Evolutionary conservation across 92 coral and sea anemone species (phyloP), one percentile per base, ranked within the genome.

Genomic region (Porites divaricata): DNA sequence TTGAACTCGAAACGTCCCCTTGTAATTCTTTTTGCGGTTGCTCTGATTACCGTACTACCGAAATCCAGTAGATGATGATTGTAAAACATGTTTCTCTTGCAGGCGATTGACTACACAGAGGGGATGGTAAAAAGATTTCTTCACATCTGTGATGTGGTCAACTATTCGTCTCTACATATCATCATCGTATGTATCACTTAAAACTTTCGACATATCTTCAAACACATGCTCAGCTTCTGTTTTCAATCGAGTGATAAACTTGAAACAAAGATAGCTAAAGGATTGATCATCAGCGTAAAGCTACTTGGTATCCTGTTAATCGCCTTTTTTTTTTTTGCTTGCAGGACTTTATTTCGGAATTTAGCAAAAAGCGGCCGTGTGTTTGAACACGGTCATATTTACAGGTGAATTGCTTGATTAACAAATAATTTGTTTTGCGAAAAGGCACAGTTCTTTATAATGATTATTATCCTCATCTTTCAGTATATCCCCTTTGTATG

Each of bases 271-370:
- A 4, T 35, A 35, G 45, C 45, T 35, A 35, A 35, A 35, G 45
- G 45, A 4, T 35, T 35, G 45, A 35, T 35, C 45, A 35, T 35
- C 45, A 35, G 45, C 45, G 45, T 35, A 35, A 35, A 35, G 45
- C 45, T 35, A 35, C 3, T 6, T 35, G 45, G 45, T 54, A 54
- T 54, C 4, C 14, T 54, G 59, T 54, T 54, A 54, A 54, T 54
- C 16, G 16, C 12, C 10, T 54, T 54, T 13, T 8, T 54, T 11
- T 54, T 24, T n/a, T n/a, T 17, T 69, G 67, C 53, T 77, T 83
- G 75, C 79, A 96, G 99, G 98, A 91, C 80, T 96, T 96, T 93
- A 92, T 95, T 51, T 93, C 93, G 20, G 95, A 91, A 61, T 96
- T 96, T 84, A 96, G 99, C 76, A 93, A 96, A 68, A 84, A 83